phyloP scores from a whole-genome alignment of 2,797 vertebrate genomes.

The Sebastes nivosus region DNA sequence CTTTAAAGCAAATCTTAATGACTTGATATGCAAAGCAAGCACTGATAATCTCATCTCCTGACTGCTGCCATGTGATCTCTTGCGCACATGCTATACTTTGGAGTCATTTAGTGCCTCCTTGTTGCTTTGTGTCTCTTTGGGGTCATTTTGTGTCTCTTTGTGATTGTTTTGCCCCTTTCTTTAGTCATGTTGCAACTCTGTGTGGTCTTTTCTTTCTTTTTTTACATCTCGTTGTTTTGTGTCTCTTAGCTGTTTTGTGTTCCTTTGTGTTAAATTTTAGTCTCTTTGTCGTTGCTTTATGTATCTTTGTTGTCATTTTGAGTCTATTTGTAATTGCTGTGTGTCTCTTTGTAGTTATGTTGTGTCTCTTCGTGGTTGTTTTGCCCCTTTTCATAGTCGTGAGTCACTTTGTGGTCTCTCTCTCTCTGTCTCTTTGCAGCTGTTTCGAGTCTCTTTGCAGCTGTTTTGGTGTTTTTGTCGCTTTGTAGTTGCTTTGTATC shows the following conservation, averaged over 20 bases:
- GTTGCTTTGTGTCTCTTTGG: too few relatives aligned
- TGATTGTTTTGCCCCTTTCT: too few relatives aligned
- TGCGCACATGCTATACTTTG: not conserved
- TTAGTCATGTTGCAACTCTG: too few relatives aligned
- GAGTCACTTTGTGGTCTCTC: not conserved
- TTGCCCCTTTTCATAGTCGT: not conserved
- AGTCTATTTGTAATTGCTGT: not conserved
- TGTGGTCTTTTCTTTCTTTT: too few relatives aligned
- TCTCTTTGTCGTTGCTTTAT: too few relatives aligned
- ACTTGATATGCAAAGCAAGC: not conserved
- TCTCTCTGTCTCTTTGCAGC: not conserved
- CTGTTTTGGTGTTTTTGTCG: not conserved
- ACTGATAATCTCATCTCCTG: not conserved
- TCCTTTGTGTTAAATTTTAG: too few relatives aligned
- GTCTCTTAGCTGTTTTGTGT: too few relatives aligned
- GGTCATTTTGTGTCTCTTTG: too few relatives aligned
- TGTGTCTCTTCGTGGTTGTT: not conserved
- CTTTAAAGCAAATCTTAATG: not conserved
- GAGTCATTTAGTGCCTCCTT: too few relatives aligned
- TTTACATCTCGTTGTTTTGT: too few relatives aligned
- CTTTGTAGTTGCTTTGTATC: not conserved
- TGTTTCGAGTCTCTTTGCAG: not conserved
- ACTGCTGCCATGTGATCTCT: not conserved
- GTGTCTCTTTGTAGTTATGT: fast-evolving
- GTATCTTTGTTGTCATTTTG: too few relatives aligned